Evolutionary conservation across 1,140 invertebrate species (phyloP).

Genomic region (Pemphigus obesinymphae): DNA sequence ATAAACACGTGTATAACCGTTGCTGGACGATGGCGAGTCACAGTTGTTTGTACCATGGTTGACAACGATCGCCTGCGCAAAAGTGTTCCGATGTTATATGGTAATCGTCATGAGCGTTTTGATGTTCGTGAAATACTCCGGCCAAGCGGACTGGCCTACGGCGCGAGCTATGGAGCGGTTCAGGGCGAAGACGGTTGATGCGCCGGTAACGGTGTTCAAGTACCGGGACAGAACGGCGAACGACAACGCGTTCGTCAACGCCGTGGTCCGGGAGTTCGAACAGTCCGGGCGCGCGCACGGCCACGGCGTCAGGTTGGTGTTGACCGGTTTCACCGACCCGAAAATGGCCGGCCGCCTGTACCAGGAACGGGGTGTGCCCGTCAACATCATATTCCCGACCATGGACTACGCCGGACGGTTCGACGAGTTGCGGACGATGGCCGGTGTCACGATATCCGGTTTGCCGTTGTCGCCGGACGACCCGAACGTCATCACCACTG

Average conservation of each 20-base stretch:
- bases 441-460: neutral
- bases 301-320: neutral
- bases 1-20: too few relatives aligned
- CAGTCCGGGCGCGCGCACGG: neutral
- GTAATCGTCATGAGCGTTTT: neutral
- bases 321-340: neutral
- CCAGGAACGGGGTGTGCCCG: neutral
- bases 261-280: neutral
- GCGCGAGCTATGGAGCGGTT: neutral
- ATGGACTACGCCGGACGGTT: neutral
- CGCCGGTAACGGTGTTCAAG: neutral
- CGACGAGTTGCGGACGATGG: neutral
- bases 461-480: neutral
- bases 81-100: too few relatives aligned
- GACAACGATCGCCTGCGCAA: too few relatives aligned
- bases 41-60: too few relatives aligned
- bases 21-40: too few relatives aligned
- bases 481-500: neutral
- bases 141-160: neutral
- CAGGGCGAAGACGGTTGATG: neutral
- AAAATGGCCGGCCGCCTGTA: neutral
- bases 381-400: neutral
- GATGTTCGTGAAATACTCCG: neutral
- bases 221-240: neutral
- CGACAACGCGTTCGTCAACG: neutral